Evolutionary conservation across 2,888 invertebrate species (phyloP).

Genomic region (Dichetophora obliterata): DNA sequence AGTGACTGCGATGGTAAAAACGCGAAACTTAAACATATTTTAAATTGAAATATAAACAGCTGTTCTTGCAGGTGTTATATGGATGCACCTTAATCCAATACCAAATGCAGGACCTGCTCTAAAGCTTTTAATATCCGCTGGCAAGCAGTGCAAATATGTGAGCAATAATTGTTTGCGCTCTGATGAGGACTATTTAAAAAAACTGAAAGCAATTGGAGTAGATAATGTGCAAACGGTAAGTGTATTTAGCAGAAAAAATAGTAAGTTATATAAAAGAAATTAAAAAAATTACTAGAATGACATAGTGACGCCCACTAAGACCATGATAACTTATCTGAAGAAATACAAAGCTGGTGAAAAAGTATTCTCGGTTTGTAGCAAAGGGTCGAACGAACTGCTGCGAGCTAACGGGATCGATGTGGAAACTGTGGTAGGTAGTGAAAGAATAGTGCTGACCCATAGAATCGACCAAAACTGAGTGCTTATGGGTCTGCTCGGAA

Average conservation of each 20-base stretch:
- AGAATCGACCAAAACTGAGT: not conserved
- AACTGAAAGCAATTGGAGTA: slow-evolving; percentile 57
- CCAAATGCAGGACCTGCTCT: slow-evolving; percentile 66
- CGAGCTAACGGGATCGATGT: slow-evolving; percentile 68
- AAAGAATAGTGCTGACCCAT: not conserved
- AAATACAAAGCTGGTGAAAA: slow-evolving; percentile 68
- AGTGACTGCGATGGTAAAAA: slow-evolving; percentile 73
- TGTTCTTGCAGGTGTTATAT: slow-evolving; percentile 68
- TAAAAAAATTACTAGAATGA: slow-evolving; percentile 58
- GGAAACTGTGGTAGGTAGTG: slow-evolving; percentile 61
- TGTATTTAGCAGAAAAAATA: not conserved
- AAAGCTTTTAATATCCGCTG: slow-evolving; percentile 62
- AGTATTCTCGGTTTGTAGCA: slow-evolving; percentile 68
- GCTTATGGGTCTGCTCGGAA: too few relatives aligned
- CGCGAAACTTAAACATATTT: not conserved
- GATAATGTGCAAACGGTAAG: slow-evolving; percentile 55
- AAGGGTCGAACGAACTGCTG: slow-evolving; percentile 63
- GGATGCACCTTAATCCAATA: slow-evolving; percentile 65
- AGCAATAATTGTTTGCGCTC: slow-evolving; percentile 68
- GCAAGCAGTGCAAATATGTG: slow-evolving; percentile 68
- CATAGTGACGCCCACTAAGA: slow-evolving; percentile 69
- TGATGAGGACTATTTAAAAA: slow-evolving; percentile 60
- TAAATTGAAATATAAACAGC: slow-evolving; percentile 57
- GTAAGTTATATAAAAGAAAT: not conserved
- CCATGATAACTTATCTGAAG: slow-evolving; percentile 70